Evolutionary conservation across 30 jellyfish, hydroid and myxozoan genomes (phyloP).

Genomic region (Turritopsis dohrnii): DNA sequence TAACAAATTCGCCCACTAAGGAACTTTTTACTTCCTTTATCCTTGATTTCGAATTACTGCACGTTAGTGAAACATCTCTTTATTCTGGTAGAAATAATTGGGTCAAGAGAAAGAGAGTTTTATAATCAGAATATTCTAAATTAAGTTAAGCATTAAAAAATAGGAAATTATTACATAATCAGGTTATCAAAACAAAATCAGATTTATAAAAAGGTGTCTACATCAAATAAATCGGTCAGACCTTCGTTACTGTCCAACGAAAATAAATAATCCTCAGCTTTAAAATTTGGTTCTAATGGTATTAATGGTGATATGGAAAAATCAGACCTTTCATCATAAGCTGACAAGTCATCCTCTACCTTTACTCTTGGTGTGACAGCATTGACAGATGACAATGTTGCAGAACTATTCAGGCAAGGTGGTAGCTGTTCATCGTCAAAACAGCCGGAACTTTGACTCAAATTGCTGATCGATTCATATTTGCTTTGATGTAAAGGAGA

Average conservation of each 20-base stretch:
- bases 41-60: no score
- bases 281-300: conserved; percentile 50
- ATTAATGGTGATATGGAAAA: conserved; percentile 35
- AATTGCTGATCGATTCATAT: conserved; percentile 7
- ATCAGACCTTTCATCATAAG: conserved; percentile 38
- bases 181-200: not conserved
- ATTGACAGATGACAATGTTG: conserved; percentile 74
- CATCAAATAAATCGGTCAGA: conserved; percentile 77
- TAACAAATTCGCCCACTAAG: no score
- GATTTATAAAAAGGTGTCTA: conserved; percentile 25
- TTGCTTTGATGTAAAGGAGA: conserved; percentile 62
- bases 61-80: no score
- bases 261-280: conserved; percentile 67
- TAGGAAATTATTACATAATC: not conserved
- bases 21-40: no score
- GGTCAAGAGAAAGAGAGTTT: not conserved
- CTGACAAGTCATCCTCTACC: conserved; percentile 45
- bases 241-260: conserved; percentile 85
- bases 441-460: conserved; percentile 49
- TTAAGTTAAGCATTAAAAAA: not conserved
- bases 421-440: conserved; percentile 45
- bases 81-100: no score
- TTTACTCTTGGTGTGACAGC: conserved; percentile 37
- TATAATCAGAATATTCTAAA: not conserved
- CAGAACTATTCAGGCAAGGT: conserved; percentile 30